Percentiles rank a stretch among this genome's conserved stretches.
phyloP scores from a whole-genome alignment of 1,140 invertebrate species.

The Drosophila dunni region DNA sequence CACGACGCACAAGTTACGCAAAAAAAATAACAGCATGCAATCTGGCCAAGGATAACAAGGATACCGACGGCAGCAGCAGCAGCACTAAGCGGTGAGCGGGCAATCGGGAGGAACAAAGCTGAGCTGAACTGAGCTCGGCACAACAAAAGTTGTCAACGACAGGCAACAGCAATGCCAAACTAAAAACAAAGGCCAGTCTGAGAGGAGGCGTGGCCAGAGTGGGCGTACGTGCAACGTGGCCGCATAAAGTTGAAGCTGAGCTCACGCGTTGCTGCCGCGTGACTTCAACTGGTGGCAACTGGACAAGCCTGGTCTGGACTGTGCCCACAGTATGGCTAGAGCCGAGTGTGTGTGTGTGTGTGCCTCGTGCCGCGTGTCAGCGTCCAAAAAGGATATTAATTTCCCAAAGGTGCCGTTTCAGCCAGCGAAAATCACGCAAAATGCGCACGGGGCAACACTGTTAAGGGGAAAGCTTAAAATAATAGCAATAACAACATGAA shows the following conservation, averaged over 20 bases:
- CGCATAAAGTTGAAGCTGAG: conserved; percentile 68
- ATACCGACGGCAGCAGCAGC: conserved; percentile 45
- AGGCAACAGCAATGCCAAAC: conserved; percentile 49
- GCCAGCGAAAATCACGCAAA: conserved; percentile 77
- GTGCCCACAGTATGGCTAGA: conserved; percentile 21
- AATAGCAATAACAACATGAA: conserved; percentile 50
- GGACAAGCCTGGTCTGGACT: conserved; percentile 4
- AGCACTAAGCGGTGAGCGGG: conserved; percentile 51
- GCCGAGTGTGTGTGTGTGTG: conserved; percentile 20
- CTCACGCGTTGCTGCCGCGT: conserved; percentile 73
- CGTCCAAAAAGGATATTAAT: conserved; percentile 82
- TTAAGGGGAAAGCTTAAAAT: conserved; percentile 44
- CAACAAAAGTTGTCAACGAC: conserved; percentile 79
- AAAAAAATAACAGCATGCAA: conserved; percentile 62
- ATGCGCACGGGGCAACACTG: conserved; percentile 31
- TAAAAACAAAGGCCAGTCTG: conserved; percentile 62
- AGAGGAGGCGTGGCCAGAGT: conserved; percentile 11
- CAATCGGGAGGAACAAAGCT: background rate
- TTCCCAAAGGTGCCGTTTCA: conserved; percentile 83
- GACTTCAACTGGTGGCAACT: conserved; percentile 43
- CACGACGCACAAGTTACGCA: conserved; percentile 60
- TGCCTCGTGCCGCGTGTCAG: conserved; percentile 51
- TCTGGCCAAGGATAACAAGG: conserved; percentile 68
- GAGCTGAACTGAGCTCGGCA: conserved; percentile 1
- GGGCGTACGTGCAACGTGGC: conserved; percentile 72